Percentiles rank a stretch among this genome's conserved stretches.
Conservation (phyloP, 2,888 invertebrate genomes). For the Xanthia togata region DNA sequence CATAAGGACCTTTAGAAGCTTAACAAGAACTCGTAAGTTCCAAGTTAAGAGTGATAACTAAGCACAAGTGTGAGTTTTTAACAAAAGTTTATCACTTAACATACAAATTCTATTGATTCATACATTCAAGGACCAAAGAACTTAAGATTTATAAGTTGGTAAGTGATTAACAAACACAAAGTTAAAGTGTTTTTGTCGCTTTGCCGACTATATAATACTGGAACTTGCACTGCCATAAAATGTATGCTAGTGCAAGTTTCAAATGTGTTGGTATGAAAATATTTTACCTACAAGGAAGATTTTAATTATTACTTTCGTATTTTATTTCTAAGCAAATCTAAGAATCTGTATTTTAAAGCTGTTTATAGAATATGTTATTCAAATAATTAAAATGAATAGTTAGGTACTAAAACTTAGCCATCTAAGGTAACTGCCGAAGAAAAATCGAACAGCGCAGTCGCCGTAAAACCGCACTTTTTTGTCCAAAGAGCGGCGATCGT, state of each 20-base stretch:
- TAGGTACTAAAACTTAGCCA: constrained; percentile 14
- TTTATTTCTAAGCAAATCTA: neutral
- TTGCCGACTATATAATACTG: neutral
- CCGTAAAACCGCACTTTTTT: constrained; percentile 53
- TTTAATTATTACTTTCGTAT: neutral
- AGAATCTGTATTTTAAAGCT: neutral
- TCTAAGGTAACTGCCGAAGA: constrained; percentile 20
- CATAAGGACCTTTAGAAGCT: neutral
- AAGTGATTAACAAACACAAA: constrained; percentile 34
- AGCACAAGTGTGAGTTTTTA: constrained; percentile 30
- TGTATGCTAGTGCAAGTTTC: constrained; percentile 1
- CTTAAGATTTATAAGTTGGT: constrained; percentile 33
- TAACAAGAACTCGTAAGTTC: constrained; percentile 46
- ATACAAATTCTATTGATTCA: constrained; percentile 34
- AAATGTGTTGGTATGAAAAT: neutral
- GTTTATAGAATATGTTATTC: neutral
- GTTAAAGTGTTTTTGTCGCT: constrained; percentile 1
- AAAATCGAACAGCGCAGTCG: neutral
- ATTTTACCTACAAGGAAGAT: neutral
- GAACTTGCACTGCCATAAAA: constrained; percentile 14
- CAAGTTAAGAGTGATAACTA: constrained; percentile 7
- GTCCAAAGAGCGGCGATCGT: constrained; percentile 60
- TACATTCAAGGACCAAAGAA: constrained; percentile 18
- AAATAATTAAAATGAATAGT: constrained; percentile 6
- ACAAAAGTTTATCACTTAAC: constrained; percentile 53